Evolutionary conservation across 1,140 invertebrate genomes (phyloP).

Genomic region (Proctacanthus coquilletti): DNA sequence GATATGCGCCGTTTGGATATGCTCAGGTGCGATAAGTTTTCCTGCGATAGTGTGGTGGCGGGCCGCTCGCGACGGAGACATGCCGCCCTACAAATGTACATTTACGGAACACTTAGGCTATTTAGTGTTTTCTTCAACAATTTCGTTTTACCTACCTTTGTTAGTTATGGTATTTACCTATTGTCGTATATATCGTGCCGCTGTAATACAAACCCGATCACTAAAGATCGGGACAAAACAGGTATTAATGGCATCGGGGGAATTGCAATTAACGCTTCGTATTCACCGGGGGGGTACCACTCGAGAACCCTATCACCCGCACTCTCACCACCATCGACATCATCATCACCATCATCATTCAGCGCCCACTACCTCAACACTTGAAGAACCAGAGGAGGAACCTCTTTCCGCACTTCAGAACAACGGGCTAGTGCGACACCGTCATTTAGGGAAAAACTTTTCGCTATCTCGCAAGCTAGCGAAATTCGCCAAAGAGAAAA

Average conservation of each 20-base stretch:
- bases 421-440: constrained; percentile 46
- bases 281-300: constrained; percentile 75
- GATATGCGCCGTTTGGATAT: constrained; percentile 83
- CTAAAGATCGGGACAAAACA: constrained; percentile 79
- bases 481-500: constrained; percentile 90
- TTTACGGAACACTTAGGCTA: constrained; percentile 87
- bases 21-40: constrained; percentile 86
- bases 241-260: constrained; percentile 63
- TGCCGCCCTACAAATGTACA: constrained; percentile 66
- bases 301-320: constrained; percentile 31
- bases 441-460: constrained; percentile 57
- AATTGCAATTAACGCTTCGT: constrained; percentile 67
- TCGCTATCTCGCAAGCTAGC: constrained; percentile 76
- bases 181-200: constrained; percentile 86
- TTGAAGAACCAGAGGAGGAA: constrained; percentile 51
- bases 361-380: constrained; percentile 43
- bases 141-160: constrained; percentile 93
- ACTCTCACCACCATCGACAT: constrained; percentile 8
- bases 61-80: constrained; percentile 55
- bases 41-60: constrained; percentile 92
- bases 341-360: constrained; percentile 16
- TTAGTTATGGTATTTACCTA: constrained; percentile 98
- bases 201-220: constrained; percentile 79
- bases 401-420: constrained; percentile 55
- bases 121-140: constrained; percentile 84